Conservation (phyloP, 2,888 invertebrate species). For the Leptinotarsa haldemani region DNA sequence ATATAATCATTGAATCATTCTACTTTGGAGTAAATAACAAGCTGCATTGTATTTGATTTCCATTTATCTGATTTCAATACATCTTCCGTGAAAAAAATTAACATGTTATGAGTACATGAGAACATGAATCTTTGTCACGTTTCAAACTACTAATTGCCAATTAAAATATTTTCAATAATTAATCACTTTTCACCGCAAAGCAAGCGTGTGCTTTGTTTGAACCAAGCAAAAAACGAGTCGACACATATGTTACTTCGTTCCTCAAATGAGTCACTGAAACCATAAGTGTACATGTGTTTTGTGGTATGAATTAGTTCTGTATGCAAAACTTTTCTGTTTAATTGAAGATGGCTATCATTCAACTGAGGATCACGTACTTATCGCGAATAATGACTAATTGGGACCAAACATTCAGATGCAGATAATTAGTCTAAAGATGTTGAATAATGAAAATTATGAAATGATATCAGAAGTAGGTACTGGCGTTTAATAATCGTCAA, state of each 20-base stretch:
- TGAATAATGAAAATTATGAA: too few relatives aligned
- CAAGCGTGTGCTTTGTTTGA: constrained; percentile 7
- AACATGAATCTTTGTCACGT: constrained; percentile 15
- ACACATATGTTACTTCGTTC: constrained; percentile 8
- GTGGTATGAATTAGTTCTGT: constrained; percentile 20
- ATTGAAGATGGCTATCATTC: constrained; percentile 20
- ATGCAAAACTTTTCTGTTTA: background rate
- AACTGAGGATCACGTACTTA: constrained; percentile 12
- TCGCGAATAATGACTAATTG: constrained; percentile 1
- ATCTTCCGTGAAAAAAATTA: background rate
- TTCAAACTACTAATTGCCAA: constrained; percentile 15
- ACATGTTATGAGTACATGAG: background rate
- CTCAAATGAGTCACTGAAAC: background rate
- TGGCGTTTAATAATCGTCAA: too few relatives aligned
- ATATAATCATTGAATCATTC: background rate
- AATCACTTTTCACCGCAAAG: constrained; percentile 15
- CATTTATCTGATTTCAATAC: background rate
- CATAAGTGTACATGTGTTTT: constrained; percentile 12
- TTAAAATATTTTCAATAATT: background rate
- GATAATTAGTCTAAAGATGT: background rate
- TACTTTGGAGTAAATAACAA: background rate
- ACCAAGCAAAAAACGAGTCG: constrained; percentile 12
- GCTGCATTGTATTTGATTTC: background rate
- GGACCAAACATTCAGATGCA: background rate
- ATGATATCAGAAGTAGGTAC: too few relatives aligned